These are phyloP conservation scores for Megaustenia siamemsis DNA, from an alignment of 2,888 invertebrate genomes.

Conservation along the genomic window DNA sequence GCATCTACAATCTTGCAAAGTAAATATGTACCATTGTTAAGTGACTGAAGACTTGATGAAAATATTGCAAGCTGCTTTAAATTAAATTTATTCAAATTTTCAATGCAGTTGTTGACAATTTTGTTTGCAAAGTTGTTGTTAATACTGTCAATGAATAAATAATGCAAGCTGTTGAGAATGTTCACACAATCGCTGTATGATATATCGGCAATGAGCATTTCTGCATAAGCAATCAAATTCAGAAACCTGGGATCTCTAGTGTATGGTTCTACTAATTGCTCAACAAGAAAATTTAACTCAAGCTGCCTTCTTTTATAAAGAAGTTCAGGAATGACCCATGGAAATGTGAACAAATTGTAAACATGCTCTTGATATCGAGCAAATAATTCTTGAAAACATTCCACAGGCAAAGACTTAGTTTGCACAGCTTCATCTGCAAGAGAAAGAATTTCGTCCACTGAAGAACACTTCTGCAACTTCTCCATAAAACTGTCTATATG, in stretches of 20 bases:
- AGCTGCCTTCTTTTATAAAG: not conserved
- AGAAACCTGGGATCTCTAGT: conserved; percentile 14
- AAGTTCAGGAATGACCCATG: not conserved
- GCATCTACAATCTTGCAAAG: conserved; percentile 18
- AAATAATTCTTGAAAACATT: not conserved
- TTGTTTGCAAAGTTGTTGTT: not conserved
- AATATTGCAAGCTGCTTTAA: conserved; percentile 7
- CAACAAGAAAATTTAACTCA: not conserved
- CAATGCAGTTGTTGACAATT: not conserved
- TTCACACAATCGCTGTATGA: not conserved
- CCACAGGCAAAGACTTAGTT: not conserved
- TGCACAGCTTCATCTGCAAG: not conserved
- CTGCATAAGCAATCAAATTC: conserved; percentile 20
- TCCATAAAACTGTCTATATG: not conserved
- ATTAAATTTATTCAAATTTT: conserved; percentile 7
- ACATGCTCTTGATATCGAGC: not conserved
- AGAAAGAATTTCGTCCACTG: conserved; percentile 5
- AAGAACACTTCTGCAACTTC: conserved; percentile 4
- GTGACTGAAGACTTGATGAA: not conserved
- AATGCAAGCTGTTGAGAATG: conserved; percentile 21
- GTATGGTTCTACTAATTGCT: not conserved
- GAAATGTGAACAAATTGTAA: not conserved
- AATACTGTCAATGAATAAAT: not conserved
- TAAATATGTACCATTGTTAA: not conserved
- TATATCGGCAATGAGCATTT: not conserved